A percentile compares a stretch with the other conserved stretches of the same genome.
Evolutionary conservation across 2,888 invertebrate species (phyloP).

Genomic region (Laspeyria flexula): DNA sequence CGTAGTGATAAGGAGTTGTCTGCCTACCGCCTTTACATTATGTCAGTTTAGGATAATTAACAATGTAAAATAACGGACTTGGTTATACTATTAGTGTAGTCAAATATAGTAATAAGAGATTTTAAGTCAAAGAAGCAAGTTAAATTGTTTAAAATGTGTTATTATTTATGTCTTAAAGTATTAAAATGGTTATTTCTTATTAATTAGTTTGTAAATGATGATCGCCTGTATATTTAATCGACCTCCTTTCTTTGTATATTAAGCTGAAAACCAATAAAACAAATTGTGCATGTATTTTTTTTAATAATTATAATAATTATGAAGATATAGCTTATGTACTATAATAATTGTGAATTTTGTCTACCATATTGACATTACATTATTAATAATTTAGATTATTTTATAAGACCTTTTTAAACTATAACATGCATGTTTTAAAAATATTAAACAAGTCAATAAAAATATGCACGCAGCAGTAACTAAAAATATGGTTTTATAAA

Average conservation of each 20-base stretch:
- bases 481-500: too few relatives aligned
- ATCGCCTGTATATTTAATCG: constrained; percentile 76
- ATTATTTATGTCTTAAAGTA: constrained; percentile 87
- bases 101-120: constrained; percentile 82
- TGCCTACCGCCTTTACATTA: constrained; percentile 86
- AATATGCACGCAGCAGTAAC: too few relatives aligned
- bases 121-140: constrained; percentile 86
- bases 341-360: too few relatives aligned
- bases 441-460: too few relatives aligned
- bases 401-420: too few relatives aligned
- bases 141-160: constrained; percentile 86
- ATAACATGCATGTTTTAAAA: not conserved
- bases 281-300: constrained; percentile 12
- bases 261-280: constrained; percentile 77
- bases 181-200: constrained; percentile 87
- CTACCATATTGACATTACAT: too few relatives aligned
- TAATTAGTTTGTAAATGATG: constrained; percentile 85
- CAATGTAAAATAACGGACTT: constrained; percentile 82
- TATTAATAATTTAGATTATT: too few relatives aligned
- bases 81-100: constrained; percentile 86
- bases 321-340: too few relatives aligned
- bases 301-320: not conserved
- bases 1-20: constrained; percentile 80
- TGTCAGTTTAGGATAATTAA: constrained; percentile 82
- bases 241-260: constrained; percentile 64